phyloP scores from a whole-genome alignment of 2,888 invertebrate species.

The Clistopyga incitator region DNA sequence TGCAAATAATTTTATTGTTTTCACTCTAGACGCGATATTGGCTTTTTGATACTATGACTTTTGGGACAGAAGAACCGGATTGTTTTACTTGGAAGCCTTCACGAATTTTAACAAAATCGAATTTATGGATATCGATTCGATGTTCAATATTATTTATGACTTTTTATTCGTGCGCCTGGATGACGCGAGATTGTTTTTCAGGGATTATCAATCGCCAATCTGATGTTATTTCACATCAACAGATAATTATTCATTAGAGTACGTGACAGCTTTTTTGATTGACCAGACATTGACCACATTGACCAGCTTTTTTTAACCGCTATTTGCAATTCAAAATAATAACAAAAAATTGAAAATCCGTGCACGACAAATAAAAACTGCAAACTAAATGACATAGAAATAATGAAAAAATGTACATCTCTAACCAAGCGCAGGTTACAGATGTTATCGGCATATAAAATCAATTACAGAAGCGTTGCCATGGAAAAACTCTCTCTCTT shows the following conservation, averaged over 20 bases:
- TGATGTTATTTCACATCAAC: too few relatives aligned
- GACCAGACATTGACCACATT: too few relatives aligned
- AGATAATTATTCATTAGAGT: too few relatives aligned
- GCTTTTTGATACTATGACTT: not conserved
- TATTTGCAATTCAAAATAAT: too few relatives aligned
- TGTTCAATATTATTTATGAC: not conserved
- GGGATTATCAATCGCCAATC: too few relatives aligned
- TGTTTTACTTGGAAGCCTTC: not conserved
- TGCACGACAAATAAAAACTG: too few relatives aligned
- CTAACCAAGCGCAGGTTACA: not conserved
- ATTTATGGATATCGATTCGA: not conserved
- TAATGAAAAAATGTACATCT: not conserved
- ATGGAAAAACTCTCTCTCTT: not conserved
- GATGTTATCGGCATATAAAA: not conserved
- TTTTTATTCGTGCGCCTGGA: not conserved
- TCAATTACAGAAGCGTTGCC: not conserved
- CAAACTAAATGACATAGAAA: not conserved
- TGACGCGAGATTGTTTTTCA: not conserved
- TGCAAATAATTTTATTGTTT: constrained; percentile 12
- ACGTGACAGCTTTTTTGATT: too few relatives aligned
- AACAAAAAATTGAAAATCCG: too few relatives aligned
- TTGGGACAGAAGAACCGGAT: not conserved
- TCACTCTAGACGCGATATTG: not conserved
- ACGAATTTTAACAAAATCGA: not conserved
- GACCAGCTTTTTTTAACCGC: too few relatives aligned